These are phyloP conservation scores for Pegoplata infirma DNA, from an alignment of 2,888 invertebrate species.

Conservation along the genomic window DNA sequence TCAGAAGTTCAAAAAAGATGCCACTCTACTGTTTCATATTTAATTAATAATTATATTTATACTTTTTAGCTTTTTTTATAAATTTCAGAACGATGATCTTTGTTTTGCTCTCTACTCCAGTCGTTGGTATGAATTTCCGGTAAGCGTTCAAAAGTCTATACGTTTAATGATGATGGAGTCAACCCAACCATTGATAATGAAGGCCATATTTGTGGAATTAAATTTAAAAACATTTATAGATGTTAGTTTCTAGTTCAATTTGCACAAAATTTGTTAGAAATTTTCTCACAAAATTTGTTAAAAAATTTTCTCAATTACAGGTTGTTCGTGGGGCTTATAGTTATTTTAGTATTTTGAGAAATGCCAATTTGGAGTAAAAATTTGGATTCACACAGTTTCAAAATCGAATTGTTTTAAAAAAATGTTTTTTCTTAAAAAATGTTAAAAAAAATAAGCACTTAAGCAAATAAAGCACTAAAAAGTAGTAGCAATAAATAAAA, in stretches of 20 bases:
- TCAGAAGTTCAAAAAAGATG: too few relatives aligned
- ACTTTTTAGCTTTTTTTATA: too few relatives aligned
- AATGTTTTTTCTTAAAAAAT: too few relatives aligned
- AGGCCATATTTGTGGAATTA: slow-evolving; percentile 70
- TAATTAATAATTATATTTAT: too few relatives aligned
- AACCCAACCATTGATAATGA: slow-evolving; percentile 69
- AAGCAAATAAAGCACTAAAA: too few relatives aligned
- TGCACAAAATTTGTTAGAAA: background rate
- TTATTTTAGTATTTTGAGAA: slow-evolving; percentile 71
- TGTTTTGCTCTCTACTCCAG: slow-evolving; percentile 69
- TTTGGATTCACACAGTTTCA: background rate
- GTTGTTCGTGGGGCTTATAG: slow-evolving; percentile 73
- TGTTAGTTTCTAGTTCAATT: slow-evolving; percentile 54
- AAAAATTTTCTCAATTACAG: slow-evolving; percentile 54
- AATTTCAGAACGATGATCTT: slow-evolving; percentile 67
- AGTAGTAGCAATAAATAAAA: too few relatives aligned
- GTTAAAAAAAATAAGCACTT: too few relatives aligned
- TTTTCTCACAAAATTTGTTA: background rate
- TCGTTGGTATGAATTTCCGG: slow-evolving; percentile 69
- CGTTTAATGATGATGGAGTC: slow-evolving; percentile 69
- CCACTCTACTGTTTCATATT: too few relatives aligned
- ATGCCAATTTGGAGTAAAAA: slow-evolving; percentile 37
- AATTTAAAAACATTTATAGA: slow-evolving; percentile 71
- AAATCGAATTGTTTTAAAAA: background rate
- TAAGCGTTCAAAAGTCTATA: slow-evolving; percentile 66